Evolutionary conservation across 2,113 vertebrate genomes (phyloP), one percentile per base, ranked within the genome.

Genomic region (Thamnaconus septentrionalis): DNA sequence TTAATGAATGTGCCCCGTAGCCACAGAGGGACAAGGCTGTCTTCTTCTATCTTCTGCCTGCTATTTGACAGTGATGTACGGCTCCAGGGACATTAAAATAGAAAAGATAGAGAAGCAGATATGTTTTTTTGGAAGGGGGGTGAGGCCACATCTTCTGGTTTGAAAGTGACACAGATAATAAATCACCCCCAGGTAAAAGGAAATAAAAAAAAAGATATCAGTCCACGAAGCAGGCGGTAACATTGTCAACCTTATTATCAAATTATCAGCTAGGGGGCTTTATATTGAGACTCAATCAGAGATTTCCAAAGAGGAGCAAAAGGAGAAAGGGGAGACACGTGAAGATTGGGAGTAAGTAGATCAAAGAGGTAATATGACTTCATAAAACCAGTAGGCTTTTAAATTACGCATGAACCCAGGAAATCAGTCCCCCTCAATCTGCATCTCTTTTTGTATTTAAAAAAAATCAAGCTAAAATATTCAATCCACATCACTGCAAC

Each of bases 11-110:
- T 62, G 75, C 56, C 58, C 52, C 55, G 56, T 5, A 49, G 53
- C 53, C 60, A 65, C 61, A 75, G 64, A 71, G 51, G 51, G 70
- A 71, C 65, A 72, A 69, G 57, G 62, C 62, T n/a, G 54, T 43
- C 54, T 76, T 66, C 9, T 60, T 71, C 59, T 60, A 58, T 79
- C 72, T 53, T 55, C 46, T 64, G 70, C 81, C 76, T 79, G 31
- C 64, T 78, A 53, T 62, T 18, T 62, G 79, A 82, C 80, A 84
- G 71, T 80, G 76, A 85, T 79, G 62, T 69, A 80, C 62, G 55
- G 69, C 80, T 76, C 51, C 66, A 46, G 7, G 47, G 73, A 77
- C 59, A 76, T 75, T 72, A 66, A 73, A 69, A 77, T 70, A 39
- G 60, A 64, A 72, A 76, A 76, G 69, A 74, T 49, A 64, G 48